Percentiles rank a stretch among this genome's conserved stretches.
phyloP scores from a whole-genome alignment of 1,140 invertebrate genomes.

The Rhopalosiphum maidis region DNA sequence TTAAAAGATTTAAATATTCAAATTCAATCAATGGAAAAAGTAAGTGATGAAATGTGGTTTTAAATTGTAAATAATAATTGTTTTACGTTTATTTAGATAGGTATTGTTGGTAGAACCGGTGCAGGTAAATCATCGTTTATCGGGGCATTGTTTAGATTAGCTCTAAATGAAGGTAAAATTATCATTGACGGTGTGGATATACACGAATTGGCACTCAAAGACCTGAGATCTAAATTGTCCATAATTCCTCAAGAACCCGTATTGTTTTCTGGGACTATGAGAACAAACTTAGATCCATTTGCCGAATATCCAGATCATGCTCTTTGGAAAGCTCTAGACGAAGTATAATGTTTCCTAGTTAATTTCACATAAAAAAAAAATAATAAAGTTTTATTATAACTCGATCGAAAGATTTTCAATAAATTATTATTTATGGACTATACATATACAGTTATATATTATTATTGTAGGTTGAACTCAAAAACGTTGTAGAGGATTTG shows the following conservation, averaged over 20 bases:
- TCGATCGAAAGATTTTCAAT: no score
- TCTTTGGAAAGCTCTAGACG: conserved; percentile 73
- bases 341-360: conserved; percentile 61
- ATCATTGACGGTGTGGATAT: conserved; percentile 72
- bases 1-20: conserved; percentile 62
- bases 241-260: conserved; percentile 73
- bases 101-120: not conserved
- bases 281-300: conserved; percentile 9
- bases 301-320: conserved; percentile 67
- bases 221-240: conserved; percentile 73
- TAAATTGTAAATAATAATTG: conserved; percentile 64
- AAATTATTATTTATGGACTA: no score
- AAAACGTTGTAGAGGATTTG: conserved; percentile 60
- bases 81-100: conserved; percentile 61
- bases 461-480: conserved; percentile 60
- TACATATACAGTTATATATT: no score
- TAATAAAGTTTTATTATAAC: not conserved
- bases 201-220: conserved; percentile 71
- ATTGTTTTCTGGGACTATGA: not conserved
- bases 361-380: not conserved
- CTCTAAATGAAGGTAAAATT: conserved; percentile 74
- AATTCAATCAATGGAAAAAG: not conserved
- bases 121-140: not conserved
- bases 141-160: conserved; percentile 59
- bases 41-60: not conserved